Evolutionary conservation across 2,113 vertebrate genomes (phyloP).

Genomic region (Anser cygnoides): DNA sequence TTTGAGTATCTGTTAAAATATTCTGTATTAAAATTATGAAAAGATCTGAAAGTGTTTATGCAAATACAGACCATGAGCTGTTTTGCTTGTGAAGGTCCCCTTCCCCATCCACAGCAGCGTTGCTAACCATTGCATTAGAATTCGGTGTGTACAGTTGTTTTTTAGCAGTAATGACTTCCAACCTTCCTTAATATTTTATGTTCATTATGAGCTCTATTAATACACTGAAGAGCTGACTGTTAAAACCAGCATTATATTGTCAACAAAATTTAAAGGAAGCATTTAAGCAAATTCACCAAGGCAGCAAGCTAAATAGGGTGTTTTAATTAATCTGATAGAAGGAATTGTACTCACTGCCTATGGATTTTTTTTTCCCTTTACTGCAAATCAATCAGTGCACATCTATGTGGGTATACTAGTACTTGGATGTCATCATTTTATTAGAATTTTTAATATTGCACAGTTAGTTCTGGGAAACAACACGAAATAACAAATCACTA

Average conservation of each 20-base stretch:
- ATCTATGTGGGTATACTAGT: neutral
- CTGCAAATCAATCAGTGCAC: neutral
- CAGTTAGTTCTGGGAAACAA: neutral
- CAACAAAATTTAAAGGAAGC: constrained; percentile 53
- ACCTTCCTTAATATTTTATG: constrained; percentile 54
- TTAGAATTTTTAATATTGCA: neutral
- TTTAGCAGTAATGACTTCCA: constrained; percentile 22
- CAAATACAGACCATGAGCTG: neutral
- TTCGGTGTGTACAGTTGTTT: neutral
- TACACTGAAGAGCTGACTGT: constrained; percentile 11
- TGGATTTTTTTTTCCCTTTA: neutral
- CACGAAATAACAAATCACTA: constrained; percentile 1
- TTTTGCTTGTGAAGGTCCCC: neutral
- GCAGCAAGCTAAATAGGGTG: neutral
- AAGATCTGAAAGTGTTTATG: neutral
- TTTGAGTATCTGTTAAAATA: neutral
- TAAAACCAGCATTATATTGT: constrained; percentile 11
- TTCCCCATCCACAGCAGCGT: neutral
- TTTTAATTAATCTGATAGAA: constrained; percentile 30
- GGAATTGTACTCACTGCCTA: neutral
- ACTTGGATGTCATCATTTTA: neutral
- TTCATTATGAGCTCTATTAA: constrained; percentile 56
- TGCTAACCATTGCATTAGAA: neutral
- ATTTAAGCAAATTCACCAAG: constrained; percentile 42
- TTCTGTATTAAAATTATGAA: neutral